Percentiles rank a stretch among this genome's conserved stretches.
Evolutionary conservation across 1,140 invertebrate genomes (phyloP).

Genomic region (Drosophila punjabiensis): DNA sequence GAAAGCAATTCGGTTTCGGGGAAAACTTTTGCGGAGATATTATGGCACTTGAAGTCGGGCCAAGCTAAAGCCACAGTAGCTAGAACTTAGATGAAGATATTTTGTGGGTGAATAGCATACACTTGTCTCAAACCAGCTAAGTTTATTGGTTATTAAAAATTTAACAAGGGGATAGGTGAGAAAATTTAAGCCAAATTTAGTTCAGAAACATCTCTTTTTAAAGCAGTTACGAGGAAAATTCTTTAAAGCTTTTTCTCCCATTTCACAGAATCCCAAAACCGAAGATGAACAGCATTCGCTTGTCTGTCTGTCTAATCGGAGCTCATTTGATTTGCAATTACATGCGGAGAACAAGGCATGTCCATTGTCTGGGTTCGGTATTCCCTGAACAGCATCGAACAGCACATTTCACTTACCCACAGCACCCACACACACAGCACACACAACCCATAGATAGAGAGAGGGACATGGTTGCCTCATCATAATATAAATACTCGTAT

Average conservation of each 20-base stretch:
- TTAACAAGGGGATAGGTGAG: neutral
- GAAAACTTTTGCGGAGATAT: conserved; percentile 21
- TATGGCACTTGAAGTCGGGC: conserved; percentile 1
- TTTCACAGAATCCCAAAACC: neutral
- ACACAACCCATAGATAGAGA: neutral
- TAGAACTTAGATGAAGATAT: neutral
- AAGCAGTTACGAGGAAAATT: neutral
- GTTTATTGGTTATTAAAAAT: neutral
- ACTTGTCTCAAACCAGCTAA: neutral
- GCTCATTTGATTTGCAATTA: conserved; percentile 48
- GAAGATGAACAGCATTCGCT: neutral
- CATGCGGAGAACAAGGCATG: conserved; percentile 34
- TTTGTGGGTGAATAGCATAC: neutral
- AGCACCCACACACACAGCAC: conserved; percentile 26
- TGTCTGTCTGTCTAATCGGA: conserved; percentile 23
- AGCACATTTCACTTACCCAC: conserved; percentile 44
- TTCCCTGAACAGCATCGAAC: conserved; percentile 19
- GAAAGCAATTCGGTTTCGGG: conserved; percentile 5
- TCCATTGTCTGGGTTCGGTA: conserved; percentile 28
- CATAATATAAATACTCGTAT: conserved; percentile 51
- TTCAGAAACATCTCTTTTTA: neutral
- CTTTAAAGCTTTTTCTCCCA: neutral
- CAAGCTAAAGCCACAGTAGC: neutral
- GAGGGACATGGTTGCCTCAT: conserved; percentile 36
- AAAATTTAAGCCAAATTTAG: neutral